Evolutionary conservation across 92 coral and sea anemone species (phyloP), one percentile per base, ranked within the genome.

Genomic region (Paramuricea clavata): DNA sequence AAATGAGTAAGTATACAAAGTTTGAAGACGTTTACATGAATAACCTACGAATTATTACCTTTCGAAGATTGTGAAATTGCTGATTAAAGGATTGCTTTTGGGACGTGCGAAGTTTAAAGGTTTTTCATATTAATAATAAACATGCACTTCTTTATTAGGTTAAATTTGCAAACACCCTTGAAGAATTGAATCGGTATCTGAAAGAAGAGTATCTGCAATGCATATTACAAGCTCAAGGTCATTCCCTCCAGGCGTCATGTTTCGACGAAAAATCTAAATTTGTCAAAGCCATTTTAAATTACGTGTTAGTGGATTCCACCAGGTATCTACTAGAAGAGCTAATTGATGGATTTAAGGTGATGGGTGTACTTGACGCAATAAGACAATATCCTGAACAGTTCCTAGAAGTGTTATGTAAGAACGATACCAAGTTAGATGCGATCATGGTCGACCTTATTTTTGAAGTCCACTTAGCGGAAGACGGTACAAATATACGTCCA

Each of bases 281-380:
- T 65, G 33, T 65, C 2, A 11, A 65, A 4, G 73, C 73, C 5
- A 65, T 69, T 4, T 43, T 43, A n/a, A 69, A 69, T 19, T 28
- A 69, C 23, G 28, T 69, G 1, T 33, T 69, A 69, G 25, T 69
- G 2, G 76, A 69, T 33, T 11, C 44, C 49, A 69, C 76, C 5
- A 33, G 76, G 12, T 69, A 69, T 69, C 49, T 69, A 21, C 17
- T 69, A 12, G 76, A 69, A 16, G 76, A 69, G 17, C 26, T 69
- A 2, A 9, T 33, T 12, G 49, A 69, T 69, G 76, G 76, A 19
- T 17, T 69, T 17, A 69, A 69, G 17, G 76, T 69, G 19, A 69
- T 69, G 76, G 23, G 23, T 69, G 76, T 69, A 28, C 76, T 69
- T 1, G 47, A 31, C 2, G 42, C 76, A 11, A 33, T 69, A 3